These are phyloP conservation scores for Laupala kohalensis DNA, from an alignment of 1,140 invertebrate genomes.

Conservation along the genomic window DNA sequence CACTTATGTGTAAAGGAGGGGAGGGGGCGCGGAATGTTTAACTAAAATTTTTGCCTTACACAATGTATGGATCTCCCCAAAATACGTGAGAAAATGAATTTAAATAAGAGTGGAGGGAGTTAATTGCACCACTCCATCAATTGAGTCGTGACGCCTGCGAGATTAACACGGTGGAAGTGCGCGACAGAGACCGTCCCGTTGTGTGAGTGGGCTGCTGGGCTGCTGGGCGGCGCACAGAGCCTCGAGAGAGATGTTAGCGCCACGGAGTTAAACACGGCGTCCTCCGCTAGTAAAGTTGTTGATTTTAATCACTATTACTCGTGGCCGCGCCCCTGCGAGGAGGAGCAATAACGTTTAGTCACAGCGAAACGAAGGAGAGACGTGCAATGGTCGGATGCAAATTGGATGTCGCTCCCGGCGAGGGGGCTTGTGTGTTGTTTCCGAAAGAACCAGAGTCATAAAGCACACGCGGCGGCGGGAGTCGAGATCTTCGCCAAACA, in stretches of 20 bases:
- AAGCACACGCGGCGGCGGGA: too few species aligned
- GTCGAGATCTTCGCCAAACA: too few species aligned
- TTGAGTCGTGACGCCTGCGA: not conserved
- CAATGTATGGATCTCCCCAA: not conserved
- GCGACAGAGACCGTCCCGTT: too few species aligned
- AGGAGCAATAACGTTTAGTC: constrained; percentile 6
- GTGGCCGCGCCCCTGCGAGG: not conserved
- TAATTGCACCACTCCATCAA: not conserved
- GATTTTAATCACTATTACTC: constrained; percentile 8
- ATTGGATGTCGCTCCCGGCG: not conserved
- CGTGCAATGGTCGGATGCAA: not conserved
- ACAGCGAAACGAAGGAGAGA: not conserved
- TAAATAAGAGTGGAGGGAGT: not conserved
- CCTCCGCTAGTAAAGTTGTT: not conserved
- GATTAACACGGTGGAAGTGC: too few species aligned
- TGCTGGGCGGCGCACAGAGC: not conserved
- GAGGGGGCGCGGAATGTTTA: too few species aligned
- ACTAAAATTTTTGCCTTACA: too few species aligned
- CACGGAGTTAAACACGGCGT: not conserved
- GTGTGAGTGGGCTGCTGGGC: too few species aligned
- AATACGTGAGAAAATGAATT: not conserved
- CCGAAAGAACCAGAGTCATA: too few species aligned
- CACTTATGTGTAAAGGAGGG: too few species aligned
- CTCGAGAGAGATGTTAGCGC: not conserved
- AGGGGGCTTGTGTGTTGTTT: too few species aligned